Conservation (phyloP, 2,888 invertebrate species). For the Phortica magna region DNA sequence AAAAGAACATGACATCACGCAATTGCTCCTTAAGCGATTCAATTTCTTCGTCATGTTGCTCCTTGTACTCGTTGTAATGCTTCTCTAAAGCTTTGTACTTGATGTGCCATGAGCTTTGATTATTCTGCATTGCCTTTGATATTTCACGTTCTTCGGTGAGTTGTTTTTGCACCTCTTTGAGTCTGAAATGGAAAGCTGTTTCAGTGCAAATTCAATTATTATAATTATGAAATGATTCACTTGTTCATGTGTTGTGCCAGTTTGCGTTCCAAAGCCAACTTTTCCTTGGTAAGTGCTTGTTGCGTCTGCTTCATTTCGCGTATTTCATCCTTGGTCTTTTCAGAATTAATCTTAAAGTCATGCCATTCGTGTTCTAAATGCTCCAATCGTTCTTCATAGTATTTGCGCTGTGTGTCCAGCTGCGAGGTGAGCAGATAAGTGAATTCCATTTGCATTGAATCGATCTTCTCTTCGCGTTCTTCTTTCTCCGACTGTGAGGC, state of each 20-base stretch:
- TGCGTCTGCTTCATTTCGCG: constrained; percentile 79
- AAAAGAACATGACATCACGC: constrained; percentile 97
- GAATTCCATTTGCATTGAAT: constrained; percentile 97
- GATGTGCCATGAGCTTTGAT: constrained; percentile 86
- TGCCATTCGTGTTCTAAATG: constrained; percentile 81
- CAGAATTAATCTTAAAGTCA: constrained; percentile 80
- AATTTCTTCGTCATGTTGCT: constrained; percentile 85
- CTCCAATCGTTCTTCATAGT: constrained; percentile 90
- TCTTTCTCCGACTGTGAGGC: constrained; percentile 84
- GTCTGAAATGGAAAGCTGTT: constrained; percentile 73
- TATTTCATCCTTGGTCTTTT: constrained; percentile 79
- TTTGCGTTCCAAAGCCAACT: constrained; percentile 85
- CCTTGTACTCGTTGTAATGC: constrained; percentile 79
- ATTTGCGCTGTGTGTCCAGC: constrained; percentile 93
- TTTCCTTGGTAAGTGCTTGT: constrained; percentile 81
- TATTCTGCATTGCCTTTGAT: constrained; percentile 86
- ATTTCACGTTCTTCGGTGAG: constrained; percentile 91
- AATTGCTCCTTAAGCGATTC: constrained; percentile 93
- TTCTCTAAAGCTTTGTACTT: constrained; percentile 81
- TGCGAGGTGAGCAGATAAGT: constrained; percentile 97
- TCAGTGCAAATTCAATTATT: too few relatives aligned
- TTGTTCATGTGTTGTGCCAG: constrained; percentile 82
- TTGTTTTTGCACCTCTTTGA: constrained; percentile 84
- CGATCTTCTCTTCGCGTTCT: constrained; percentile 89
- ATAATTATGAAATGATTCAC: constrained; percentile 69